Conservation (phyloP, 2,888 invertebrate genomes). For the Tachystola acroxantha region DNA sequence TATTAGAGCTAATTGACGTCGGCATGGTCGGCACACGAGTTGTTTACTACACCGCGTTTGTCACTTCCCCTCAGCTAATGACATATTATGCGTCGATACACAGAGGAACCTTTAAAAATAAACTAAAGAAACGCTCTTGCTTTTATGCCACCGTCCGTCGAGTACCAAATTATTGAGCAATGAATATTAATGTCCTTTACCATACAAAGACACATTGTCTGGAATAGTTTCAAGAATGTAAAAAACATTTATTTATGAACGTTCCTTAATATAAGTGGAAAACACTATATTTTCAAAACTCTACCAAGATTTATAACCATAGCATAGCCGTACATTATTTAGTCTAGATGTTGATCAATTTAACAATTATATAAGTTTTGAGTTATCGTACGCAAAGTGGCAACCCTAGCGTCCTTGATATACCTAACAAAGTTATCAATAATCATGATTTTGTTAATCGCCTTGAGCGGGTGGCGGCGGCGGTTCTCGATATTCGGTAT, state of each 20-base stretch:
- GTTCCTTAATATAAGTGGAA: too few species aligned
- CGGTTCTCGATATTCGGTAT: conserved; percentile 16
- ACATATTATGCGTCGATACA: conserved; percentile 43
- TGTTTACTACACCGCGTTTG: conserved; percentile 59
- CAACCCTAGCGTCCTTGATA: conserved; percentile 21
- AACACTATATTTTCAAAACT: too few species aligned
- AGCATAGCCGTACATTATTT: too few species aligned
- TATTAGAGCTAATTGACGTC: conserved; percentile 69
- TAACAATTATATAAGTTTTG: background rate
- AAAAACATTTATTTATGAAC: too few species aligned
- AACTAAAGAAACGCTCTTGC: conserved; percentile 29
- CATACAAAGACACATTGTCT: too few species aligned
- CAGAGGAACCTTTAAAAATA: conserved; percentile 46
- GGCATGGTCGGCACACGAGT: conserved; percentile 54
- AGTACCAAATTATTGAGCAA: background rate
- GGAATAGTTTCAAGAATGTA: too few species aligned
- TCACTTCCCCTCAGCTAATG: conserved; percentile 65
- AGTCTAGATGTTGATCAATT: background rate
- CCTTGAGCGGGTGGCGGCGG: conserved; percentile 48
- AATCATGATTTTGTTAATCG: conserved; percentile 69
- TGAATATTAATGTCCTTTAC: too few species aligned
- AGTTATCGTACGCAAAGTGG: too few species aligned
- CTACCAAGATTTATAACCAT: too few species aligned
- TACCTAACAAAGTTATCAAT: conserved; percentile 73
- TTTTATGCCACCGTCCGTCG: conserved; percentile 11